Conservation (phyloP, 2,113 vertebrate genomes). For the Canis aureus region DNA sequence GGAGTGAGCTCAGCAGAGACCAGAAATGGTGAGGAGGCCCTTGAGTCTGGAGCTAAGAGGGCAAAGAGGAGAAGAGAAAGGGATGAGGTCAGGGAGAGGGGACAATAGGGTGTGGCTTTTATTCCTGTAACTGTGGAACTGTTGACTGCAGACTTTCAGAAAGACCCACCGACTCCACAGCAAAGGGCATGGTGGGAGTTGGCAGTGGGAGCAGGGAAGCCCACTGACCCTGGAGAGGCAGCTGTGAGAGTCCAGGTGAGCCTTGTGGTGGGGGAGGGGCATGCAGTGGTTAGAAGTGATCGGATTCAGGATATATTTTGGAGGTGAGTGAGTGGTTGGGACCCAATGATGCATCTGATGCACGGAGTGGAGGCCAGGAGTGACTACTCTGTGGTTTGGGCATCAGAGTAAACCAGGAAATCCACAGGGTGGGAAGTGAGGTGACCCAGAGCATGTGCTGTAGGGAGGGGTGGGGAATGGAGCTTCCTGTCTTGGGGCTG, state of each 20-base stretch:
- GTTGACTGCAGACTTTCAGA: background rate
- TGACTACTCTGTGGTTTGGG: background rate
- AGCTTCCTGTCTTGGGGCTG: background rate
- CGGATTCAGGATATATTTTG: background rate
- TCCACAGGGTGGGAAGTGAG: background rate
- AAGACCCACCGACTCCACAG: background rate
- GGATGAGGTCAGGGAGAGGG: background rate
- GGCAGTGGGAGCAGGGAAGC: background rate
- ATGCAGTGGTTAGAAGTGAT: background rate
- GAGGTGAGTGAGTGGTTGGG: background rate
- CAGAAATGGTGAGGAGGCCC: background rate
- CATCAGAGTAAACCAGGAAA: background rate
- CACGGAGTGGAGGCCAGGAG: background rate
- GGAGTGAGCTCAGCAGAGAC: background rate
- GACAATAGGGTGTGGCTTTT: background rate
- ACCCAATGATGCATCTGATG: background rate
- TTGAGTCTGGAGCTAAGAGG: background rate
- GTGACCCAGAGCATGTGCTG: background rate
- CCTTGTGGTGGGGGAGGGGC: accelerated
- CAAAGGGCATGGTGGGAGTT: background rate
- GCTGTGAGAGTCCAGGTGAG: background rate
- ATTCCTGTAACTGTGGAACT: background rate
- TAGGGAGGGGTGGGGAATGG: accelerated
- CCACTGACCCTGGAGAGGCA: accelerated
- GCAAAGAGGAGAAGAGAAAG: background rate